Conservation (phyloP, 2,888 invertebrate species). For the Leptarthrus brevirostris region DNA sequence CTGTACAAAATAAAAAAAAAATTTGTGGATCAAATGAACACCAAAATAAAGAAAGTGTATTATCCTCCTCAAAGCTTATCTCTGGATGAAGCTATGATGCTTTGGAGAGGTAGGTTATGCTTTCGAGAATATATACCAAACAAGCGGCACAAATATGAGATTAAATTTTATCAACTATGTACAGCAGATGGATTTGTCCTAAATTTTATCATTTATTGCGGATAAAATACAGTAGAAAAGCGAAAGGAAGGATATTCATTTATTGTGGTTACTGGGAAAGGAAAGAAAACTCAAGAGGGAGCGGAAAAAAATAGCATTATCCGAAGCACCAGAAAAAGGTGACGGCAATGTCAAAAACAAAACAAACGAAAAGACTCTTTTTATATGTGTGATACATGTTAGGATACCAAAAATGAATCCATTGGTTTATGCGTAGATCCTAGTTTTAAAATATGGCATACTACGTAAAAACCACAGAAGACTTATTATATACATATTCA, state of each 20-base stretch:
- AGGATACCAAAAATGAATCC: no score
- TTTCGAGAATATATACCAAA: constrained; percentile 10
- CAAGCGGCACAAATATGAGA: background rate
- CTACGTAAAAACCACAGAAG: no score
- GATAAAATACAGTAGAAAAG: background rate
- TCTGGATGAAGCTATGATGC: constrained; percentile 8
- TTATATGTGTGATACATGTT: no score
- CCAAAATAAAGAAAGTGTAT: background rate
- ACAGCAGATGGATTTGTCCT: background rate
- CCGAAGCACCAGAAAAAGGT: no score
- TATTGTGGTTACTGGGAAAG: no score
- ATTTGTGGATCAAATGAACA: background rate
- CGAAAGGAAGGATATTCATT: background rate
- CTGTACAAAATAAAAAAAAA: constrained; percentile 3
- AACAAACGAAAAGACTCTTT: no score
- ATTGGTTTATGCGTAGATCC: no score
- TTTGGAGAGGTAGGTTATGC: constrained; percentile 1
- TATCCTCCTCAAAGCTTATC: constrained; percentile 13
- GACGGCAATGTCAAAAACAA: no score
- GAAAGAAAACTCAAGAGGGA: no score
- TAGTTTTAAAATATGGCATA: no score
- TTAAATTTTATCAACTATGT: background rate
- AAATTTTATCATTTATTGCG: background rate
- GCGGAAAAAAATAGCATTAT: no score
- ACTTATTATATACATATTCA: no score